phyloP scores from a whole-genome alignment of 2,797 vertebrate species.

The Sandelia bainsii region DNA sequence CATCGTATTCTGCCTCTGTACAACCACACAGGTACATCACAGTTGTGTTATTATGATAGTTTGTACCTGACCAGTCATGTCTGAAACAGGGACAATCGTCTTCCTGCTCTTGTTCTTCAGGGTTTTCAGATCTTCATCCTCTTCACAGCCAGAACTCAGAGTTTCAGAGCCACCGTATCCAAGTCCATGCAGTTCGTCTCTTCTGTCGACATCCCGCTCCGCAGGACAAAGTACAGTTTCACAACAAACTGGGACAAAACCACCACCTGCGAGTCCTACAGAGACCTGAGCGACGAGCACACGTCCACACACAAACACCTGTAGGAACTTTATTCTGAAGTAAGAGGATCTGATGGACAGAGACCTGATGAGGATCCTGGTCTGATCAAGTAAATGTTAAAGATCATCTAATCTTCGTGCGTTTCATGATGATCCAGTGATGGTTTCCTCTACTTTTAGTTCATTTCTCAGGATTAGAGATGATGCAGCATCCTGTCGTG shows the following conservation, averaged over 20 bases:
- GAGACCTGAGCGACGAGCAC: background rate
- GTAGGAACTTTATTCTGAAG: background rate
- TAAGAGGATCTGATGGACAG: too few relatives aligned
- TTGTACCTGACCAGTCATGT: too few relatives aligned
- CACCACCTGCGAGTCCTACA: conserved; percentile 8
- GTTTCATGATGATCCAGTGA: too few relatives aligned
- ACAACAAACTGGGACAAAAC: fast-evolving
- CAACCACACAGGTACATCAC: conserved; percentile 79
- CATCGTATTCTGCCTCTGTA: conserved; percentile 82
- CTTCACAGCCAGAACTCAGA: conserved; percentile 58
- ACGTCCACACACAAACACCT: background rate
- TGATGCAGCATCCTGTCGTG: too few relatives aligned
- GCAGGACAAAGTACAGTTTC: conserved; percentile 13
- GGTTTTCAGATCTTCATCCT: conserved; percentile 79
- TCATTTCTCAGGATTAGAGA: too few relatives aligned
- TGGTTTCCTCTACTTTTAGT: too few relatives aligned
- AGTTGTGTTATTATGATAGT: too few relatives aligned
- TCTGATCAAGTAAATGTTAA: too few relatives aligned
- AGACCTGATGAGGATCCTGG: too few relatives aligned
- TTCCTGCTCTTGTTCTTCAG: conserved; percentile 45
- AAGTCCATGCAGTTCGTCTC: fast-evolving
- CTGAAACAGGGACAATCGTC: background rate
- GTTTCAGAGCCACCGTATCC: conserved; percentile 24
- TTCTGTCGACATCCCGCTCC: background rate
- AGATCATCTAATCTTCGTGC: too few relatives aligned